Percentiles rank a stretch among this genome's conserved stretches.
Evolutionary conservation across 2,888 invertebrate genomes (phyloP).

Genomic region (Sthenelais limicola): DNA sequence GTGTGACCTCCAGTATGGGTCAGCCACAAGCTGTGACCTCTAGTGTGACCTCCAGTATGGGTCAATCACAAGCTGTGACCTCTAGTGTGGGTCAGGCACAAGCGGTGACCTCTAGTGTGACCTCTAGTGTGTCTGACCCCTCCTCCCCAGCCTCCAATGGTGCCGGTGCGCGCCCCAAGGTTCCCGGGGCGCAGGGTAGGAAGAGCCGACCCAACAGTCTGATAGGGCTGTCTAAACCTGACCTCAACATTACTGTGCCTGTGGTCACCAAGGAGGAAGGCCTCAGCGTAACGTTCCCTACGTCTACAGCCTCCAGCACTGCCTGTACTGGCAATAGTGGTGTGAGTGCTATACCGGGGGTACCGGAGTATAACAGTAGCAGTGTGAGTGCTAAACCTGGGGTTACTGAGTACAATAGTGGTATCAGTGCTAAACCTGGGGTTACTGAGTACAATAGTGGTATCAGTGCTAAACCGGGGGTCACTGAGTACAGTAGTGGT

Average conservation of each 20-base stretch:
- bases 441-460: neutral
- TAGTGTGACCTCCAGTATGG: too few species aligned
- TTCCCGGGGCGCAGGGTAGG: conserved; percentile 54
- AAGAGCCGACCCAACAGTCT: conserved; percentile 60
- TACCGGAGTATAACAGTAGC: too few species aligned
- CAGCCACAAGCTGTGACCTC: too few species aligned
- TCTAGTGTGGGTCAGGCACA: too few species aligned
- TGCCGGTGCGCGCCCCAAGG: conserved; percentile 61
- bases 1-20: too few species aligned
- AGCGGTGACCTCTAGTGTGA: too few species aligned
- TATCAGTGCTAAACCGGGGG: neutral
- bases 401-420: neutral
- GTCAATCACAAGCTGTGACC: too few species aligned
- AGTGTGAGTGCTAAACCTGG: neutral
- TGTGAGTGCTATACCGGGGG: too few species aligned
- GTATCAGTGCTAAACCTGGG: conserved; percentile 3
- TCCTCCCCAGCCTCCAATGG: conserved; percentile 18
- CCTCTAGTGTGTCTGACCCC: too few species aligned
- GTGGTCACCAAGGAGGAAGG: neutral
- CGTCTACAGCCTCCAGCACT: too few species aligned
- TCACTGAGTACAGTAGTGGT: conserved; percentile 39
- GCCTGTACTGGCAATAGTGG: too few species aligned
- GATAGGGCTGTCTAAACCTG: conserved; percentile 59
- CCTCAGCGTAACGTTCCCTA: neutral
- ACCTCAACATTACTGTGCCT: conserved; percentile 51